Evolutionary conservation across 2,113 vertebrate species (phyloP).

Genomic region (Polyodon spathula): DNA sequence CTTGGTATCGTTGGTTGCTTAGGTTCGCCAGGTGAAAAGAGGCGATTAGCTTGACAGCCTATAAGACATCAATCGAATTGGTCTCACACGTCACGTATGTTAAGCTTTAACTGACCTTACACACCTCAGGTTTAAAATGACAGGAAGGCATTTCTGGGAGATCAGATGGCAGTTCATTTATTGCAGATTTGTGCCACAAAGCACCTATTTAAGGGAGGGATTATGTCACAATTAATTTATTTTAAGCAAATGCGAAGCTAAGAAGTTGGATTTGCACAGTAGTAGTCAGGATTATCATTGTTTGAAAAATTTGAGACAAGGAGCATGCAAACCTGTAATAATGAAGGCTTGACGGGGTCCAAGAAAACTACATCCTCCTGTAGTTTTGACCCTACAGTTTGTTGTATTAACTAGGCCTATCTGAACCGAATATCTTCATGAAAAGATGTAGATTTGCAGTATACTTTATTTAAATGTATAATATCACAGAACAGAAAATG

Average conservation of each 20-base stretch:
- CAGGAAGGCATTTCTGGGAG: constrained; percentile 73
- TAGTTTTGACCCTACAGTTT: too few relatives aligned
- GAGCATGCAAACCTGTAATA: too few relatives aligned
- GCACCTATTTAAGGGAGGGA: constrained; percentile 36
- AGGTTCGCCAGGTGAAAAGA: too few relatives aligned
- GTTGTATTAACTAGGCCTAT: too few relatives aligned
- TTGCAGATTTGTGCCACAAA: constrained; percentile 44
- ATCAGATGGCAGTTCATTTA: constrained; percentile 32
- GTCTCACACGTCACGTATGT: not conserved
- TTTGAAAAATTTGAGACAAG: too few relatives aligned
- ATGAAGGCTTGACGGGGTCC: too few relatives aligned
- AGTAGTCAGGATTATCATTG: not conserved
- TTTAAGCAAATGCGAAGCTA: not conserved
- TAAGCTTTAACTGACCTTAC: constrained; percentile 56
- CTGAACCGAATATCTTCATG: too few relatives aligned
- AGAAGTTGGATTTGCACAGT: not conserved
- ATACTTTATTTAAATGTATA: too few relatives aligned
- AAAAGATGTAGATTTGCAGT: too few relatives aligned
- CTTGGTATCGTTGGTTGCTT: too few relatives aligned
- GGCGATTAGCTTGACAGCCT: too few relatives aligned
- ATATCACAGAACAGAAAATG: not conserved
- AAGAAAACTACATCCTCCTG: too few relatives aligned
- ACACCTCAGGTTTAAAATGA: constrained; percentile 67
- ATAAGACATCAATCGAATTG: not conserved
- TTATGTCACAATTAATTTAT: not conserved